Evolutionary conservation across 2,797 vertebrate species (phyloP), one percentile per base, ranked within the genome.

Genomic region (Synanceia verrucosa): DNA sequence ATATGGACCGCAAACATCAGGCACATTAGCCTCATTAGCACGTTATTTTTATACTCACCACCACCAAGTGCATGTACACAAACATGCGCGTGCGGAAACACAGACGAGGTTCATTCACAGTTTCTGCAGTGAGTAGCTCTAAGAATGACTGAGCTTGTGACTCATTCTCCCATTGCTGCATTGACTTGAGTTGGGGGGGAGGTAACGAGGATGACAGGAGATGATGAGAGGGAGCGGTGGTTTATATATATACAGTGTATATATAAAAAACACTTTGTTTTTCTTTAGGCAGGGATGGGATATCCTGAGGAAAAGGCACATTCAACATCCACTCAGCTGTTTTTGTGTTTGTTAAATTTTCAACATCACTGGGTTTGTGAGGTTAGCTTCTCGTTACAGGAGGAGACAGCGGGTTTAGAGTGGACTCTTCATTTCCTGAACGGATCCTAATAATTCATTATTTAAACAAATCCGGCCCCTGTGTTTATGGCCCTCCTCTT

Each of bases 131-230:
- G 83, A 78, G 76, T 77, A 75, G 70, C 76, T 91, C 87, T 81
- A 59, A 74, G 81, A 92, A 88, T 88, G 88, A 90, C 82, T 78
- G 83, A 85, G 84, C 83, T 72, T 72, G 84, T 92, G 90, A 91
- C 73, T 94, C 90, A 92, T 90, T 89, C 78, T 87, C 79, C 70
- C 72, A 73, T 85, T 67, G 80, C 82, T 60, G 58, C 43, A 47
- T 77, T 81, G 66, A 88, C 79, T 73, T 63, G 43, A 51, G 65
- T 65, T 51, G 76, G 74, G 68, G 66, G 73, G 50, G 33, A 31
- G 56, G n/a, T 60, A 29, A 62, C 78, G 53, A 59, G 36, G 61
- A 65, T 62, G 46, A 72, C 6, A 52, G 53, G 65, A 34, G 37
- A 70, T 34, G 58, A 69, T 59, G 61, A 56, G 50, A 28, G 24